These are phyloP conservation scores for Phylloscopus whistleri DNA, from an alignment of 2,113 vertebrate genomes.

Conservation along the genomic window DNA sequence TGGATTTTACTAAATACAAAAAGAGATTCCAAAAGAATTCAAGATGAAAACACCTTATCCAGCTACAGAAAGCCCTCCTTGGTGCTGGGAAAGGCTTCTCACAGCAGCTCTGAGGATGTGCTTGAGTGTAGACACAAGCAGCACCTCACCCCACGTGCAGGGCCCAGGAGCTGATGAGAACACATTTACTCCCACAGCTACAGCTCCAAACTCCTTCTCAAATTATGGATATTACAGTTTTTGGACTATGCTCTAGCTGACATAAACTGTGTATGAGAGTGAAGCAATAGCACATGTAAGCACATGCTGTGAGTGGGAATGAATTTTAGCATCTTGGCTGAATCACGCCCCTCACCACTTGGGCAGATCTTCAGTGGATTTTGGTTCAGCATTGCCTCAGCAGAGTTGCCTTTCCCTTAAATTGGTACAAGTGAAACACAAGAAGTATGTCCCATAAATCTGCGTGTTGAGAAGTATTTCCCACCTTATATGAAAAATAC, in stretches of 20 bases:
- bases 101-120: not conserved
- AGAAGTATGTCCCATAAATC: not conserved
- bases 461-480: not conserved
- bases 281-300: not conserved
- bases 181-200: not conserved
- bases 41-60: not conserved
- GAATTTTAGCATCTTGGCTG: not conserved
- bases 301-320: not conserved
- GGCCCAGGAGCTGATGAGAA: not conserved
- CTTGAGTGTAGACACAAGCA: accelerated
- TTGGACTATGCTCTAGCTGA: not conserved
- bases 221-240: not conserved
- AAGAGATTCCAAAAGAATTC: not conserved
- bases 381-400: not conserved
- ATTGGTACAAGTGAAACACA: not conserved
- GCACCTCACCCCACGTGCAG: not conserved
- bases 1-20: not conserved
- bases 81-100: not conserved
- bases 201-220: not conserved
- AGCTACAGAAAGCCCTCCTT: not conserved
- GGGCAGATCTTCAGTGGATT: not conserved
- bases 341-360: not conserved
- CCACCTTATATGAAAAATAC: not conserved
- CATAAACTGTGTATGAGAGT: not conserved
- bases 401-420: not conserved